A percentile compares a stretch with the other conserved stretches of the same genome.
Conservation (phyloP, 2,888 invertebrate genomes). For the Drosophila formosana region DNA sequence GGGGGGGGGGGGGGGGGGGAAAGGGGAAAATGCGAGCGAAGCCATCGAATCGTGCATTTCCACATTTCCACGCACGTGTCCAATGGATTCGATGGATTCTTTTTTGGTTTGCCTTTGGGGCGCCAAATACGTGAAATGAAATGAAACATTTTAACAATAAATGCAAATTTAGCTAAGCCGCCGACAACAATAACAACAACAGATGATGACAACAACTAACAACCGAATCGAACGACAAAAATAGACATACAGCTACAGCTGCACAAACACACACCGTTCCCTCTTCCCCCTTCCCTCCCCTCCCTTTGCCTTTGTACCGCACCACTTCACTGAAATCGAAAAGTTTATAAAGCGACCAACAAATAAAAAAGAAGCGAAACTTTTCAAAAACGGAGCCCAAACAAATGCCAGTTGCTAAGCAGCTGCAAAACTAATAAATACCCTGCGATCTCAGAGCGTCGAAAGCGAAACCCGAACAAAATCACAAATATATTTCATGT, state of each 20-base stretch:
- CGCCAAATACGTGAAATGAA: conserved; percentile 70
- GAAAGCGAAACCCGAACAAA: too few relatives aligned
- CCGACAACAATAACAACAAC: conserved; percentile 56
- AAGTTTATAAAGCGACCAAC: conserved; percentile 66
- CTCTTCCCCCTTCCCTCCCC: background rate
- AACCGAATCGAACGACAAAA: conserved; percentile 54
- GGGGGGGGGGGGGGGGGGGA: background rate
- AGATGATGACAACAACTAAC: conserved; percentile 35
- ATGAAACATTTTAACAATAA: conserved; percentile 78
- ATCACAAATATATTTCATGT: too few relatives aligned
- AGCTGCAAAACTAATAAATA: conserved; percentile 1
- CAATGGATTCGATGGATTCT: conserved; percentile 24
- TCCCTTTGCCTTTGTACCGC: background rate
- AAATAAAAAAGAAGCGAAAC: conserved; percentile 30
- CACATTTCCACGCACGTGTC: conserved; percentile 51
- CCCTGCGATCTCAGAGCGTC: background rate
- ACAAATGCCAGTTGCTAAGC: conserved; percentile 20
- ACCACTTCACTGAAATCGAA: conserved; percentile 45
- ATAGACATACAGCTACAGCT: conserved; percentile 63
- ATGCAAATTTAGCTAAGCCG: conserved; percentile 78
- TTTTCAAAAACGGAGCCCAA: conserved; percentile 51
- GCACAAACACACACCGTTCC: conserved; percentile 29
- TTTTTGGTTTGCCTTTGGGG: conserved; percentile 4
- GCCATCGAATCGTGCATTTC: conserved; percentile 44
- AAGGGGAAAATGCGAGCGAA: background rate